Conservation (phyloP, 2,113 vertebrate species). For the Istiophorus platypterus region DNA sequence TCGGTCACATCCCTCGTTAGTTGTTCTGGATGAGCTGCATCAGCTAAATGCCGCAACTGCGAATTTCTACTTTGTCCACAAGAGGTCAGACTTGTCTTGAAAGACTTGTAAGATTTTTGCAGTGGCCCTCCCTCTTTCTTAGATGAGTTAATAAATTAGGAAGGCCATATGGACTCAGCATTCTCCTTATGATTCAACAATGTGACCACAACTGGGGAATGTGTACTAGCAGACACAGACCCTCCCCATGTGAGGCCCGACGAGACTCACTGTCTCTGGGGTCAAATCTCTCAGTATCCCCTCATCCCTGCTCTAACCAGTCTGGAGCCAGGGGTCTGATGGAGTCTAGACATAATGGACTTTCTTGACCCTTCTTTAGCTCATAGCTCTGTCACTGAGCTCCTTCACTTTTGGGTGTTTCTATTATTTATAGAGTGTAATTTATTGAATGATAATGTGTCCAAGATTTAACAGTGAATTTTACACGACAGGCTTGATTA, state of each 20-base stretch:
- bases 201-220: conserved; percentile 64
- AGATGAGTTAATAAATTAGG: conserved; percentile 44
- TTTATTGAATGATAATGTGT: conserved; percentile 42
- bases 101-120: neutral
- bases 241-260: conserved; percentile 68
- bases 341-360: conserved; percentile 74
- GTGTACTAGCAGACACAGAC: conserved; percentile 55
- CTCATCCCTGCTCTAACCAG: conserved; percentile 73
- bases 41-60: neutral
- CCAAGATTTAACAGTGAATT: conserved; percentile 14
- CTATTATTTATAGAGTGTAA: conserved; percentile 22
- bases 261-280: conserved; percentile 77
- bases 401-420: conserved; percentile 53
- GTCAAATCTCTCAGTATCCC: conserved; percentile 75
- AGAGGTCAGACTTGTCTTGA: conserved; percentile 74
- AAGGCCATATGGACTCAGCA: conserved; percentile 32
- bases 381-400: conserved; percentile 38
- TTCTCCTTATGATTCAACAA: conserved; percentile 42
- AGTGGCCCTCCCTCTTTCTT: conserved; percentile 11
- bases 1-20: neutral
- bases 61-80: conserved; percentile 48
- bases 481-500: neutral
- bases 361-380: conserved; percentile 58
- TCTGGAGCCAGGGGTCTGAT: conserved; percentile 77
- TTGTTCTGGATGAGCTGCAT: neutral